A percentile compares a stretch with the other conserved stretches of the same genome.
phyloP scores from a whole-genome alignment of 2,113 vertebrate species.

The Dasyornis broadbenti region DNA sequence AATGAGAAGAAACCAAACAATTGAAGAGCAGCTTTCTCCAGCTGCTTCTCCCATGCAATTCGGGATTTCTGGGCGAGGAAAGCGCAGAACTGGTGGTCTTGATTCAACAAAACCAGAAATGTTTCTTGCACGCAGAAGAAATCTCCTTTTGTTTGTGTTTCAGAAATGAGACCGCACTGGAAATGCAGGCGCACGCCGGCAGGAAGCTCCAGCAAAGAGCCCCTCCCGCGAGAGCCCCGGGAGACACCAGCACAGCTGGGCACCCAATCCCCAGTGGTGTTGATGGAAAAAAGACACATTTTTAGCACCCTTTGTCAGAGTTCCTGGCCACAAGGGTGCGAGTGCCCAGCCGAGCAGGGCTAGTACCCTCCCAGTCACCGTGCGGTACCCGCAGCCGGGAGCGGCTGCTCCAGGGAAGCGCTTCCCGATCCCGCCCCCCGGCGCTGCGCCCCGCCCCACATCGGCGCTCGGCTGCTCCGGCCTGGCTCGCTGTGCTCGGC shows the following conservation, averaged over 20 bases:
- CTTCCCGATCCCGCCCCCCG: neutral
- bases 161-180: neutral
- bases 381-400: neutral
- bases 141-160: neutral
- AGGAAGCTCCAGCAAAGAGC: neutral
- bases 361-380: fast-evolving
- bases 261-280: fast-evolving
- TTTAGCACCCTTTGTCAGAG: fast-evolving
- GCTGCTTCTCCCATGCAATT: neutral
- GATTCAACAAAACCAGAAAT: neutral
- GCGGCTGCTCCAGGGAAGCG: fast-evolving
- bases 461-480: neutral
- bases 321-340: fast-evolving
- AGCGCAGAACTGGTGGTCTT: neutral
- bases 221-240: no score
- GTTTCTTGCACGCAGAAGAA: neutral
- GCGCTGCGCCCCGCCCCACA: neutral
- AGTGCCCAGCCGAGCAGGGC: fast-evolving
- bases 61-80: neutral
- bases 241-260: neutral
- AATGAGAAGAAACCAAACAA: neutral
- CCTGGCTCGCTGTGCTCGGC: neutral
- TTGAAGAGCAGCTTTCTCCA: neutral
- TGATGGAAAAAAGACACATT: fast-evolving
- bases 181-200: fast-evolving